These are phyloP conservation scores for Scaptodrosophila latifasciaeformis DNA, from an alignment of 2,888 invertebrate species.

Conservation along the genomic window DNA sequence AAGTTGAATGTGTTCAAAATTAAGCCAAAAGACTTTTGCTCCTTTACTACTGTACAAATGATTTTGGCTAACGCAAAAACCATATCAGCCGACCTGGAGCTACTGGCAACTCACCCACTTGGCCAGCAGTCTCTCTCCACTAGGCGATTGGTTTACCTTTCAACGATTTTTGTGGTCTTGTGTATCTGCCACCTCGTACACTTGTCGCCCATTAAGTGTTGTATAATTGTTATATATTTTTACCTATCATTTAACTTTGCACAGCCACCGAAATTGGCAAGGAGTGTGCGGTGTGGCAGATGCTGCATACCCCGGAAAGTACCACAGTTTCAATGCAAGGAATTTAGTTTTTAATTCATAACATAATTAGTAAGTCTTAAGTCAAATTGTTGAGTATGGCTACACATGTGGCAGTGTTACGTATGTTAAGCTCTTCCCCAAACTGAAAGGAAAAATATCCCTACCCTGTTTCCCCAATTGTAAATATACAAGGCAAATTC, in stretches of 20 bases:
- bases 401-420: conserved; percentile 27
- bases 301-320: conserved; percentile 26
- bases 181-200: conserved; percentile 30
- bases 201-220: conserved; percentile 30
- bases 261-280: conserved; percentile 25
- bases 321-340: conserved; percentile 26
- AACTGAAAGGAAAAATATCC: not conserved
- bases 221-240: conserved; percentile 51
- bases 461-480: conserved; percentile 19
- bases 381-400: conserved; percentile 51
- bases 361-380: conserved; percentile 26
- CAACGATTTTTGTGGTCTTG: conserved; percentile 11
- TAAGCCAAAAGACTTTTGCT: conserved; percentile 30
- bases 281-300: conserved; percentile 37
- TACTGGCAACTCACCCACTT: conserved; percentile 29
- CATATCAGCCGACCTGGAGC: conserved; percentile 31
- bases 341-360: not conserved
- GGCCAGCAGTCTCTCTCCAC: too few species aligned
- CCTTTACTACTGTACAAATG: conserved; percentile 28
- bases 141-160: too few species aligned
- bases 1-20: conserved; percentile 46
- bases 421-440: conserved; percentile 23
- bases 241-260: conserved; percentile 46
- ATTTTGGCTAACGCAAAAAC: conserved; percentile 29
- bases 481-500: conserved; percentile 46